Evolutionary conservation across 2,113 vertebrate genomes (phyloP), one percentile per base, ranked within the genome.

Genomic region (Bos indicus): DNA sequence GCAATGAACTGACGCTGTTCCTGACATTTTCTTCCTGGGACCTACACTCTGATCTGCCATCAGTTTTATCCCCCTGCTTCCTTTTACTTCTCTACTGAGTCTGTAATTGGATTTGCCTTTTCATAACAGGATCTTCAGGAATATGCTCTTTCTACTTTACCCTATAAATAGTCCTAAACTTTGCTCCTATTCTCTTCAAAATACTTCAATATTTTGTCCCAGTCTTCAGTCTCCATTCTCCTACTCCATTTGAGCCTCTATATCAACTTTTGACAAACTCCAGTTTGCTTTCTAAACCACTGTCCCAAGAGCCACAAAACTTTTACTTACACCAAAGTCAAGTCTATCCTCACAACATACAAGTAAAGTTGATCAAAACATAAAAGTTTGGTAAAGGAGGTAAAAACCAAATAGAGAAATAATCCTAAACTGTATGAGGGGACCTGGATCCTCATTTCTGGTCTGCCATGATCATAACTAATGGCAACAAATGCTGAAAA

Each of bases 401-500:
- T 87, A 91, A 95, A 91, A 96, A 95, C 14, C 3, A 4, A 64
- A 48, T 54, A 95, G 67, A 84, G 48, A 92, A 84, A 77, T 25
- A 86, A 81, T 59, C 67, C 56, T 80, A 60, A 88, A 86, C 15
- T 30, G 77, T 59, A 88, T 90, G 77, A 33, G 57, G 95, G 91
- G 16, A 88, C 46, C 52, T 57, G 62, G 56, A 51, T 90, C 88
- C 51, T 97, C 60, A 83, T 64, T 95, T 96, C 82, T 97, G 81
- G 54, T 84, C 83, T 88, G 59, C 56, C 90, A 80, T 59, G 43
- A 96, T 86, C 92, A 74, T 83, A 97, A 91, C 89, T 96, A 95
- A 92, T 88, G 84, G 91, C 30, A 95, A 81, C 88, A 97, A 96
- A 62, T 71, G 88, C 46, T 96, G 94, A 93, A 92, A 97, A 98